These are phyloP conservation scores for Dyspetes luteomarginatus DNA, from an alignment of 2,888 invertebrate species.

Conservation along the genomic window DNA sequence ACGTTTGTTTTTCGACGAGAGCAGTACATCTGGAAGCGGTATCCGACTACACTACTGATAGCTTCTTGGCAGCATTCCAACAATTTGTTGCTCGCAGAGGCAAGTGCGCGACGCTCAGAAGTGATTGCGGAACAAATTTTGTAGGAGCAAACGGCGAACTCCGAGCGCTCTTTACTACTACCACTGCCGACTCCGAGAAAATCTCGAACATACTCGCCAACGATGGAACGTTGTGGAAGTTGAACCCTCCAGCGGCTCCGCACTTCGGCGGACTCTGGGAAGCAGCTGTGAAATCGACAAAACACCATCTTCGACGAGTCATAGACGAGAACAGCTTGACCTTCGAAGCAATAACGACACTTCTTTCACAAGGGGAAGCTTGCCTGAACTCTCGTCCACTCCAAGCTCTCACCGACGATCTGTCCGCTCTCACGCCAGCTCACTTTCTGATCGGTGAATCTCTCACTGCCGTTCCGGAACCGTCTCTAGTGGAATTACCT, in stretches of 20 bases:
- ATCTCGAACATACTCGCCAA: constrained; percentile 26
- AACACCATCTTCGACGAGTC: constrained; percentile 67
- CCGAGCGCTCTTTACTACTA: background rate
- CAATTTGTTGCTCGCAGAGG: constrained; percentile 25
- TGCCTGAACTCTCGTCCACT: constrained; percentile 71
- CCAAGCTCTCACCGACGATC: constrained; percentile 60
- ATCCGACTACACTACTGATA: constrained; percentile 25
- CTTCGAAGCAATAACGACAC: constrained; percentile 70
- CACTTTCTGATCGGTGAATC: constrained; percentile 26
- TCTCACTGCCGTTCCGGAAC: constrained; percentile 30
- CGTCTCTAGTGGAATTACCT: constrained; percentile 11
- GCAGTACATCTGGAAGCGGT: constrained; percentile 32
- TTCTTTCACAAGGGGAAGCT: constrained; percentile 70
- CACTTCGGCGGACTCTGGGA: constrained; percentile 73
- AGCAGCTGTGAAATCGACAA: constrained; percentile 70
- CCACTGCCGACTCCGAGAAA: constrained; percentile 2
- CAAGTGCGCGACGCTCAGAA: constrained; percentile 6
- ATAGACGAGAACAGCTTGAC: constrained; percentile 65
- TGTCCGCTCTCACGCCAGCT: constrained; percentile 18
- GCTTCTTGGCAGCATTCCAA: constrained; percentile 23
- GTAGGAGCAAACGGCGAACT: constrained; percentile 42
- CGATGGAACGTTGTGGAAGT: constrained; percentile 70
- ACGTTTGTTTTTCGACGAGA: constrained; percentile 25
- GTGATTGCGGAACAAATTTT: constrained; percentile 54
- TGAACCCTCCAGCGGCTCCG: constrained; percentile 71